These are phyloP conservation scores for Orycteropus afer DNA, from an alignment of 2,113 vertebrate genomes.

Conservation along the genomic window DNA sequence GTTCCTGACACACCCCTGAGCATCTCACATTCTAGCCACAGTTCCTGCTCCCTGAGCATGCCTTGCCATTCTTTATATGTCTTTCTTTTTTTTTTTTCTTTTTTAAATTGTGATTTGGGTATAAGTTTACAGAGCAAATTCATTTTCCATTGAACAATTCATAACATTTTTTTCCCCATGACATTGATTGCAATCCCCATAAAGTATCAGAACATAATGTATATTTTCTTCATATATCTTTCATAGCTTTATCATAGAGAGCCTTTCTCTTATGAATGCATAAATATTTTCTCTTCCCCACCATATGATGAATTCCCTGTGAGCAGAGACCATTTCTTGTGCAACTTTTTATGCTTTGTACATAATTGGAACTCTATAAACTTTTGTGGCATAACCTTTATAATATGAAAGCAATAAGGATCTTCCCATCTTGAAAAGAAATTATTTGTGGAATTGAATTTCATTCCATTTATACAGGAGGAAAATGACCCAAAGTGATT, in stretches of 20 bases:
- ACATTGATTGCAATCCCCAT: too few relatives aligned
- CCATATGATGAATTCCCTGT: background rate
- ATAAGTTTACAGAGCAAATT: too few relatives aligned
- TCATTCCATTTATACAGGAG: background rate
- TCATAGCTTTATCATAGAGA: background rate
- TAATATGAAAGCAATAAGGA: background rate
- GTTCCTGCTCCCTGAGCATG: background rate
- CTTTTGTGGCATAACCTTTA: background rate
- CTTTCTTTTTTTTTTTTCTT: too few relatives aligned
- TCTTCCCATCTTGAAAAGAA: background rate
- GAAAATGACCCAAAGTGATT: background rate
- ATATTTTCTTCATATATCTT: background rate
- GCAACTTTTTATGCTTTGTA: background rate
- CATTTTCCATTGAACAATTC: too few relatives aligned
- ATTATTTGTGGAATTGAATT: constrained; percentile 11
- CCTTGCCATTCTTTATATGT: too few relatives aligned
- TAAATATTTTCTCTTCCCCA: background rate
- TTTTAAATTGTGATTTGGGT: too few relatives aligned
- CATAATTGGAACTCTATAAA: background rate
- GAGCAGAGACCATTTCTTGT: background rate
- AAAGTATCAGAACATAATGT: too few relatives aligned
- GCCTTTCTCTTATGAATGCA: background rate
- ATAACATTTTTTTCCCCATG: too few relatives aligned
- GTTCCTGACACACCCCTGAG: background rate
- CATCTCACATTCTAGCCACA: background rate